Evolutionary conservation across 2,113 vertebrate genomes (phyloP).

Genomic region (Triplophysa siluroides): DNA sequence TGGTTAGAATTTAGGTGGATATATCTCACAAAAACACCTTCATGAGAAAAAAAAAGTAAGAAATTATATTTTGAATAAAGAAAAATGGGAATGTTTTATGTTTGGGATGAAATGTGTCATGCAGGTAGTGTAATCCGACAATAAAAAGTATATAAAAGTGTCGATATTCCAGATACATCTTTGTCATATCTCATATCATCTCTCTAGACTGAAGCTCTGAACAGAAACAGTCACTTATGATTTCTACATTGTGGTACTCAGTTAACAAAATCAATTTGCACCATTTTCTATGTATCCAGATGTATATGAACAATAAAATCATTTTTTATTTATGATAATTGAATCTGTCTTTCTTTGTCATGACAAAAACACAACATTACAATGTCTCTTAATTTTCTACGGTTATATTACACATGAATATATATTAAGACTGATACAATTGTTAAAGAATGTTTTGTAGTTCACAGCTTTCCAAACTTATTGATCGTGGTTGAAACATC

Average conservation of each 20-base stretch:
- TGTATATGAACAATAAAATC: constrained; percentile 1
- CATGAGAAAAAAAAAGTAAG: no score
- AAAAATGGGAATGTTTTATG: background rate
- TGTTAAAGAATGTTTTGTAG: background rate
- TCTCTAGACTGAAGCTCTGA: background rate
- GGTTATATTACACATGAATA: background rate
- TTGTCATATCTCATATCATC: background rate
- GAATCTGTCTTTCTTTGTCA: background rate
- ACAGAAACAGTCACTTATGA: background rate
- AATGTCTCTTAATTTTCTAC: background rate
- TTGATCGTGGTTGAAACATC: background rate
- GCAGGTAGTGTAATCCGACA: background rate
- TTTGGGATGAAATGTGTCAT: background rate
- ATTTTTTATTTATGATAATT: background rate
- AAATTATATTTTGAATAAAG: background rate
- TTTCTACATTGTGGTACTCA: background rate
- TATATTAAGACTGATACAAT: constrained; percentile 3
- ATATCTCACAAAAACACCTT: background rate
- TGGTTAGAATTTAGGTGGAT: background rate
- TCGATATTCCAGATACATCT: background rate
- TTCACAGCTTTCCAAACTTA: background rate
- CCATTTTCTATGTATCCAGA: constrained; percentile 1
- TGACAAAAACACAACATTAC: background rate
- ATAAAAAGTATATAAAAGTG: background rate
- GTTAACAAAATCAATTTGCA: background rate